phyloP scores from a whole-genome alignment of 2,888 invertebrate genomes.

The Cheilosia soror region DNA sequence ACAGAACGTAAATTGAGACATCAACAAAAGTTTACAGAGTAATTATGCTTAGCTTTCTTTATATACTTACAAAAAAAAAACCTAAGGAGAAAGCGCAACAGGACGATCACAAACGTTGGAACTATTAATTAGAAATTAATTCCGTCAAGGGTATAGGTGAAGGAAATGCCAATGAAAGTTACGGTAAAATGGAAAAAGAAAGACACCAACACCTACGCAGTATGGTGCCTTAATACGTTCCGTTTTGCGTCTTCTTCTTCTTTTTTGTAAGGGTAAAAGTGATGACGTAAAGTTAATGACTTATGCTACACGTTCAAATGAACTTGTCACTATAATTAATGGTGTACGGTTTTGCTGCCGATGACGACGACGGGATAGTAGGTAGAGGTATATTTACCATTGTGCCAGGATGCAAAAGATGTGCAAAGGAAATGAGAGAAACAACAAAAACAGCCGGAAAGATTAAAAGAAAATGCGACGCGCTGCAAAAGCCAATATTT shows the following conservation, averaged over 20 bases:
- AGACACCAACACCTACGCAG: slow-evolving; percentile 19
- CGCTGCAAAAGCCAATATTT: slow-evolving; percentile 46
- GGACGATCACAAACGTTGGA: slow-evolving; percentile 40
- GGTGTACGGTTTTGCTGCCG: slow-evolving; percentile 15
- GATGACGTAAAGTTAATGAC: slow-evolving; percentile 57
- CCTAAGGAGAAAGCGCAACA: slow-evolving; percentile 54
- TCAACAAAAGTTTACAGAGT: slow-evolving; percentile 61
- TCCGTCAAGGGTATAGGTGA: slow-evolving; percentile 3
- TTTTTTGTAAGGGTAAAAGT: slow-evolving; percentile 35
- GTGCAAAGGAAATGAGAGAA: slow-evolving; percentile 28
- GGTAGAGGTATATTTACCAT: neutral
- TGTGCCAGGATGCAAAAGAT: slow-evolving; percentile 23
- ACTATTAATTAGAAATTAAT: slow-evolving; percentile 72
- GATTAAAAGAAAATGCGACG: slow-evolving; percentile 12
- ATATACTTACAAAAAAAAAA: slow-evolving; percentile 4
- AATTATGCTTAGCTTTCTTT: slow-evolving; percentile 7
- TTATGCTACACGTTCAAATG: slow-evolving; percentile 61
- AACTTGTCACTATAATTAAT: slow-evolving; percentile 66
- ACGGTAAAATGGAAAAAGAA: neutral
- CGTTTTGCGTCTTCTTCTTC: neutral
- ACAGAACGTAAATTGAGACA: slow-evolving; percentile 32
- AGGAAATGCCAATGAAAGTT: neutral
- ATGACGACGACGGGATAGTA: neutral
- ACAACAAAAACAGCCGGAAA: neutral
- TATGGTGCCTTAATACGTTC: slow-evolving; percentile 9